These are phyloP conservation scores for Stenodema calcarata DNA, from an alignment of 2,888 invertebrate genomes.

Conservation along the genomic window DNA sequence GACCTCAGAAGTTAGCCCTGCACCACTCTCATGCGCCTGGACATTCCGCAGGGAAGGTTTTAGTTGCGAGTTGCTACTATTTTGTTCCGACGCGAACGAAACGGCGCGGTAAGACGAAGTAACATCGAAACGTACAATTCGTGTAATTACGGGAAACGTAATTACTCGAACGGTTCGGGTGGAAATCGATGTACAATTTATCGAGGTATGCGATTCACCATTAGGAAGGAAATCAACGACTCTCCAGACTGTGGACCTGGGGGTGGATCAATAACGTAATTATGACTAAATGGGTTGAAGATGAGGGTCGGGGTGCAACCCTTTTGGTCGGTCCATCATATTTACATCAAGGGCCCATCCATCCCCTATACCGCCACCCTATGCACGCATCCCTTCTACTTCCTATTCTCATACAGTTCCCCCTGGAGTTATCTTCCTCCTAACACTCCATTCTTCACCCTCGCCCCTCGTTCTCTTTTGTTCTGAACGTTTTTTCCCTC, in stretches of 20 bases:
- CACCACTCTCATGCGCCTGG: background rate
- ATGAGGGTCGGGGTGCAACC: background rate
- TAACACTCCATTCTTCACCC: conserved; percentile 21
- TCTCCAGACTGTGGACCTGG: background rate
- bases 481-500: background rate
- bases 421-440: conserved; percentile 17
- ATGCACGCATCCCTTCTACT: conserved; percentile 8
- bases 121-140: background rate
- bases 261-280: conserved; percentile 27
- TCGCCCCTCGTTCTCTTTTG: background rate
- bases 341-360: conserved; percentile 31
- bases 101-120: too few species aligned
- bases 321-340: conserved; percentile 30
- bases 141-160: background rate
- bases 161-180: background rate
- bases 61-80: background rate
- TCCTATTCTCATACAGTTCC: conserved; percentile 26
- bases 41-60: background rate
- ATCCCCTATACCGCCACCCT: background rate
- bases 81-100: background rate
- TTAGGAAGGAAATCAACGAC: background rate
- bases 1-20: conserved; percentile 12
- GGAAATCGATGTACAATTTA: background rate
- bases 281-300: conserved; percentile 34
- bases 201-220: background rate